A percentile compares a stretch with the other conserved stretches of the same genome.
Conservation (phyloP, 2,113 vertebrate species). For the Engystomops pustulosus region DNA sequence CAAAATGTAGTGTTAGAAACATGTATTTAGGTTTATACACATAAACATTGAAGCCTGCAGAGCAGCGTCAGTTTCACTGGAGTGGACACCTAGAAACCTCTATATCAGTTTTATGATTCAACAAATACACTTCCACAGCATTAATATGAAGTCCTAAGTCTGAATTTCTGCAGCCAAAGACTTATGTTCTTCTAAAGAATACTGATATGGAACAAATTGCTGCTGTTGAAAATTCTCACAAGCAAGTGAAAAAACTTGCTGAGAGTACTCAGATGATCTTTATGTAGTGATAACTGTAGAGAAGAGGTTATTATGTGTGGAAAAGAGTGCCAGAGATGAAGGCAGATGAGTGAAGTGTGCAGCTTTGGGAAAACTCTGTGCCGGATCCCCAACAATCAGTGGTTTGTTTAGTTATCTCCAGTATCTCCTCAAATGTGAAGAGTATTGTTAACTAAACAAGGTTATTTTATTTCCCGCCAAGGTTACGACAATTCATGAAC, state of each 20-base stretch:
- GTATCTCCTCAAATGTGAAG: conserved; percentile 2
- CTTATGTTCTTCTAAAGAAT: conserved; percentile 48
- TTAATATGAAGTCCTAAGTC: conserved; percentile 33
- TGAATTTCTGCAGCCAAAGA: conserved; percentile 48
- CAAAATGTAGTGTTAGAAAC: background rate
- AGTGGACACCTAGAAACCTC: background rate
- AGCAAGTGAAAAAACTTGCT: conserved; percentile 22
- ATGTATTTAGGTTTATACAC: too few relatives aligned
- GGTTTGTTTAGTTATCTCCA: conserved; percentile 44
- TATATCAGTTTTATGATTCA: conserved; percentile 3
- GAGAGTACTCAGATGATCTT: conserved; percentile 37
- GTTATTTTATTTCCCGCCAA: conserved; percentile 4
- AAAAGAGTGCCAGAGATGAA: conserved; percentile 38
- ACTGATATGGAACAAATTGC: conserved; percentile 23
- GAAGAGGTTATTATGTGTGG: conserved; percentile 9
- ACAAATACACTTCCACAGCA: background rate
- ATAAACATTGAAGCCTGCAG: background rate
- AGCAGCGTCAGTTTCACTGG: background rate
- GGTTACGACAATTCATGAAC: background rate
- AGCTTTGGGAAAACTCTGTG: conserved; percentile 28
- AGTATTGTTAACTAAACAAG: conserved; percentile 14
- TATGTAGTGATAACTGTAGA: conserved; percentile 24
- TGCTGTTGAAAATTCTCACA: conserved; percentile 32
- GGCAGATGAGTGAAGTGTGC: conserved; percentile 44
- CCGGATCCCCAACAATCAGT: conserved; percentile 27